Evolutionary conservation across 1,140 invertebrate genomes (phyloP), one percentile per base, ranked within the genome.

Genomic region (Coptotermes formosanus): DNA sequence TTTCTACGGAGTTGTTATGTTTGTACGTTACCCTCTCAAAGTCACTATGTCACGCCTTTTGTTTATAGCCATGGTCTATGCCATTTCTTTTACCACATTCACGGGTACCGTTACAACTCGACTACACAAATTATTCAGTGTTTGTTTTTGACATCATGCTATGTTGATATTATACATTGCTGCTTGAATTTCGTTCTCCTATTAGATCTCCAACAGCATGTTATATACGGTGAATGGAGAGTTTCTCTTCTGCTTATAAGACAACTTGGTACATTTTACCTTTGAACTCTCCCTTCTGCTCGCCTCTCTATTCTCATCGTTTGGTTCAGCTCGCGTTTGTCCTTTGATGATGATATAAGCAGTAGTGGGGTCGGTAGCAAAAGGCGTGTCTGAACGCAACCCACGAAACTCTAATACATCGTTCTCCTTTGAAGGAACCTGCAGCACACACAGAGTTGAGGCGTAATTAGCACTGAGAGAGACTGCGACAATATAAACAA

Each of bases 401-500:
- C 25, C 64, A 25, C n/a, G 64, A 75, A 75, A 75, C 64, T 75
- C 8, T 25, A 75, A 75, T 75, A 75, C 64, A 9, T 25, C 25
- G 64, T 30, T 75, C 64, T n/a, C 64, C 64, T 75, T 75, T 75
- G 64, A 75, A 23, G 25, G 8, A 30, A 7, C 7, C 64, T 30
- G 1, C 64, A 8, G 2, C 64, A 55, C 52, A 48, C 45, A 55
- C 7, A 21, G 52, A 55, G 52, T 21, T 55, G 25, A n/a, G 64
- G 14, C 14, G 64, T 75, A 75, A 75, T 75, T 75, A 75, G 25
- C 25, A n/a, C 64, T 16, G 25, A 75, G n/a, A 55, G 52, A 30
- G 25, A 30, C 64, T 75, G 25, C 59, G 59, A 64, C 59, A 64
- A 64, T 75, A 75, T 75, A 75, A 75, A 75, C 64, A 75, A n/a